These are phyloP conservation scores for Crossocerus cetratus DNA, from an alignment of 2,888 invertebrate species.

Conservation along the genomic window DNA sequence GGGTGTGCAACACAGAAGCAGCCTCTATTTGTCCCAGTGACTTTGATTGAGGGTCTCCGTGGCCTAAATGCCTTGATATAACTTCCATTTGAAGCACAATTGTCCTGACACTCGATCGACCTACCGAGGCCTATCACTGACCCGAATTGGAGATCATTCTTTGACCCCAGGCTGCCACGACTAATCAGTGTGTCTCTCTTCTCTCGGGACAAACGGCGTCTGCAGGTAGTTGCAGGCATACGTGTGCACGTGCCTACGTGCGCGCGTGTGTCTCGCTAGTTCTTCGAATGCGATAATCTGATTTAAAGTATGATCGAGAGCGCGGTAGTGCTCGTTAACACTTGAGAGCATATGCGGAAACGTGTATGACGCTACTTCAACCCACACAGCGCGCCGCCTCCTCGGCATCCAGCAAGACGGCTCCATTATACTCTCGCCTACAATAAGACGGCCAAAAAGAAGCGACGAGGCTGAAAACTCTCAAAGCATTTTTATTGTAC, in stretches of 20 bases:
- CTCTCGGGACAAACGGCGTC: background rate
- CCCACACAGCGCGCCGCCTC: background rate
- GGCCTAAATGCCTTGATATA: background rate
- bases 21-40: background rate
- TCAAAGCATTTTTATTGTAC: conserved; percentile 59
- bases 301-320: background rate
- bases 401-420: background rate
- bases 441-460: conserved; percentile 6
- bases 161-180: too few species aligned
- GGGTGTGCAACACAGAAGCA: background rate
- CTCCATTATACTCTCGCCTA: conserved; percentile 5
- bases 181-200: background rate
- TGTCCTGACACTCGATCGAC: too few species aligned
- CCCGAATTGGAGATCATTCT: too few species aligned
- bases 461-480: conserved; percentile 28
- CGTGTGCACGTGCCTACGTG: background rate
- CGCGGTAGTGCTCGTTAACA: background rate
- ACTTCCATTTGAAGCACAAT: conserved; percentile 2
- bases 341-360: background rate
- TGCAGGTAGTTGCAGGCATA: background rate
- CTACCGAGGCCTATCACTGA: too few species aligned
- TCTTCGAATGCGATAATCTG: background rate
- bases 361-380: background rate
- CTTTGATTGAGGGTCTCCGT: background rate
- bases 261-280: background rate